Evolutionary conservation across 2,797 vertebrate genomes (phyloP).

Genomic region (Spinus pinus): DNA sequence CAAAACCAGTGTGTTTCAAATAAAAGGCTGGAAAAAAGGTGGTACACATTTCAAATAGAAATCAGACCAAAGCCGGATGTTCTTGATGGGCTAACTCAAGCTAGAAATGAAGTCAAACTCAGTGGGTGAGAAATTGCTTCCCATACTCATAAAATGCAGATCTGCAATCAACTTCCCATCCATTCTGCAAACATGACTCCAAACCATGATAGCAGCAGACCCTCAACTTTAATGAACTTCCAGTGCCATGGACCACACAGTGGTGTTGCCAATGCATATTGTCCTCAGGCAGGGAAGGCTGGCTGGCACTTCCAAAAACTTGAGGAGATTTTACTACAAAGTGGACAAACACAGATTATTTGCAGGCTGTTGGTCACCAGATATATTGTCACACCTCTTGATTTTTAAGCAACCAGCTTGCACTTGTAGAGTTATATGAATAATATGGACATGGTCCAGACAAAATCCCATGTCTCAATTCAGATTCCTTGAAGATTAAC

Average conservation of each 20-base stretch:
- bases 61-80: not conserved
- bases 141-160: not conserved
- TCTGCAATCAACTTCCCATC: not conserved
- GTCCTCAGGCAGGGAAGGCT: not conserved
- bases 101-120: not conserved
- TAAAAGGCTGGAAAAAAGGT: not conserved
- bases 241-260: constrained; percentile 17
- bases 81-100: not conserved
- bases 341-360: not conserved
- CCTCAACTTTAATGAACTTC: not conserved
- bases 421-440: not conserved
- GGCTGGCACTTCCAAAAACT: not conserved
- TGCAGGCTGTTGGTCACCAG: not conserved
- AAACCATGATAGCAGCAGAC: not conserved
- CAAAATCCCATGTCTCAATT: not conserved
- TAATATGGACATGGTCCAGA: not conserved
- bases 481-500: not conserved
- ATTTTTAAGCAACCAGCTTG: not conserved
- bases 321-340: not conserved
- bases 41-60: not conserved
- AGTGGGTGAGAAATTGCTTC: not conserved
- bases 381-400: not conserved
- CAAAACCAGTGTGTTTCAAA: not conserved
- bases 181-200: not conserved
- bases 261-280: not conserved